phyloP scores from a whole-genome alignment of 2,113 vertebrate genomes.

The Eretmochelys imbricata region DNA sequence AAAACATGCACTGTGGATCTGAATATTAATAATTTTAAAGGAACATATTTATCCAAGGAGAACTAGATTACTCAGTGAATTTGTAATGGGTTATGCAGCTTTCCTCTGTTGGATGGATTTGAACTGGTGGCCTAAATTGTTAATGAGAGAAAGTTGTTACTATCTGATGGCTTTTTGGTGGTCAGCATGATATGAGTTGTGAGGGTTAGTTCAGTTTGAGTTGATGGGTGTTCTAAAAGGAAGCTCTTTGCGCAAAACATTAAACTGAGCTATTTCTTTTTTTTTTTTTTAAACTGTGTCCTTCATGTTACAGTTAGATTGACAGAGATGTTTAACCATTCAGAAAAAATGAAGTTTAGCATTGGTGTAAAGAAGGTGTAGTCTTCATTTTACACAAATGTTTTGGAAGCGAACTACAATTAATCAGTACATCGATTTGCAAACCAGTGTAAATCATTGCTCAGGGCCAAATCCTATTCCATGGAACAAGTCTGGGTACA shows the following conservation, averaged over 20 bases:
- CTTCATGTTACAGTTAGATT: not conserved
- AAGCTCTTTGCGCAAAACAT: not conserved
- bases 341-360: not conserved
- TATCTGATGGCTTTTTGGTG: not conserved
- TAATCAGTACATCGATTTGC: not conserved
- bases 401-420: not conserved
- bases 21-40: not conserved
- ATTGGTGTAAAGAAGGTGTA: not conserved
- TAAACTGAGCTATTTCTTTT: not conserved
- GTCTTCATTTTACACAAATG: not conserved
- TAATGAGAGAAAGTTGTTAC: not conserved
- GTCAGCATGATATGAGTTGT: not conserved
- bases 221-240: not conserved
- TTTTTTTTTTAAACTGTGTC: not conserved
- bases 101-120: not conserved
- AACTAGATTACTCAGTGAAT: not conserved
- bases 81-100: not conserved
- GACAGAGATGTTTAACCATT: not conserved
- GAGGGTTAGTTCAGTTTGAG: not conserved
- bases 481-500: slow-evolving; percentile 7
- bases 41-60: not conserved
- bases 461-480: not conserved
- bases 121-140: not conserved
- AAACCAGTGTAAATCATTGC: not conserved
- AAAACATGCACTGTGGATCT: not conserved